Conservation (phyloP, 2,888 invertebrate species). For the Coenonympha arcania region DNA sequence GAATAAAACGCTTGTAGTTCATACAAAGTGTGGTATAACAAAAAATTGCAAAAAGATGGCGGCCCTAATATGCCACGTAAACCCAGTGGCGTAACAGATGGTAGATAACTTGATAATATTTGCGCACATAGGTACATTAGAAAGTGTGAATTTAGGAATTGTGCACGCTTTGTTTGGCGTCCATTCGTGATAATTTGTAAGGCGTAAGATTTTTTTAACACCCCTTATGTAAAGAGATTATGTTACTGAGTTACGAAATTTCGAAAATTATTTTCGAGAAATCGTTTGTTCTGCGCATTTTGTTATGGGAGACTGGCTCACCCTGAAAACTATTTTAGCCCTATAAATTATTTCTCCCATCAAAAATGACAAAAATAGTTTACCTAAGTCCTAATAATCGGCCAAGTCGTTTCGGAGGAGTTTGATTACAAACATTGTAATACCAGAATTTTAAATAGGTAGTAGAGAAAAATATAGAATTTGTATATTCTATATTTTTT, state of each 20-base stretch:
- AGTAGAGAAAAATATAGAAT: too few species aligned
- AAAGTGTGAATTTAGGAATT: conserved; percentile 24
- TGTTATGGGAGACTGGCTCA: too few species aligned
- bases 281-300: background rate
- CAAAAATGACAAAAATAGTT: background rate
- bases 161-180: conserved; percentile 17
- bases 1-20: too few species aligned
- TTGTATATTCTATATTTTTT: too few species aligned
- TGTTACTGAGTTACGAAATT: background rate
- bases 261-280: background rate
- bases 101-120: conserved; percentile 20
- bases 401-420: too few species aligned
- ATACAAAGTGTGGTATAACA: too few species aligned
- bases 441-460: too few species aligned
- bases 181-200: conserved; percentile 17
- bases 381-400: too few species aligned
- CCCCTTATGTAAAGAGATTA: background rate
- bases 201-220: background rate
- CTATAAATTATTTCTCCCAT: too few species aligned
- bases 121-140: conserved; percentile 17
- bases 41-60: background rate
- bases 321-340: too few species aligned
- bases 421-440: too few species aligned
- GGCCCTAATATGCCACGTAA: conserved; percentile 27
- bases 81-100: conserved; percentile 29